A percentile compares a stretch with the other conserved stretches of the same genome.
Conservation (phyloP, 2,113 vertebrate genomes). For the Muntiacus muntjak region DNA sequence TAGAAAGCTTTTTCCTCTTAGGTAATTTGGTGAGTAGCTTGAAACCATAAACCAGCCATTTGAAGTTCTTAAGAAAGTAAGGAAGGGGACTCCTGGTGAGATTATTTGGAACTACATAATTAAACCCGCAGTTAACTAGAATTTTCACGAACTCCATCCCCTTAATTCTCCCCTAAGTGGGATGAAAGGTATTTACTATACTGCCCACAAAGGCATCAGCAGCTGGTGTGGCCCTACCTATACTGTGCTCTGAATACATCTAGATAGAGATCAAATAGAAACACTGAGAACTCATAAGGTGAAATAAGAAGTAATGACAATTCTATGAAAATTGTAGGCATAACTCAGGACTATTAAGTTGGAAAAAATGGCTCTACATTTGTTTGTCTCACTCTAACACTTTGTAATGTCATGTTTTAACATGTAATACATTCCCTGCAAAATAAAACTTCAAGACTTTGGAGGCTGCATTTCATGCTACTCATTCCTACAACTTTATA, state of each 20-base stretch:
- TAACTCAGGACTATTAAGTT: background rate
- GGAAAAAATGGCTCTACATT: background rate
- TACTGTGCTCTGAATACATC: background rate
- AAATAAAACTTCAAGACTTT: conserved; percentile 24
- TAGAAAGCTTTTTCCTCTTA: background rate
- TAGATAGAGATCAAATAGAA: background rate
- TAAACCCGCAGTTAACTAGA: background rate
- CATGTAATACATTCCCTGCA: background rate
- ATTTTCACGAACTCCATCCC: background rate
- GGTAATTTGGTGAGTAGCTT: background rate
- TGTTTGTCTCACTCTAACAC: background rate
- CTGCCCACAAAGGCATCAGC: background rate
- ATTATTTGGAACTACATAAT: background rate
- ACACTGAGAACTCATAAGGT: background rate
- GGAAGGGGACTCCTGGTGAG: background rate
- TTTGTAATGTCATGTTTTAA: conserved; percentile 20
- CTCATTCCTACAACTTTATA: background rate
- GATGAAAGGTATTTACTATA: background rate
- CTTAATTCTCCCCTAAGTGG: background rate
- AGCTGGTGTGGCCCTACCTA: background rate
- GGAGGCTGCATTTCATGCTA: background rate
- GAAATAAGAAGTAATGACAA: background rate
- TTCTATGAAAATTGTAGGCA: background rate
- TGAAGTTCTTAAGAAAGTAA: background rate
- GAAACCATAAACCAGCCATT: background rate